Base-by-base conservation (phyloP, 2,888 invertebrate genomes). In the Acrobasis suavella region DNA sequence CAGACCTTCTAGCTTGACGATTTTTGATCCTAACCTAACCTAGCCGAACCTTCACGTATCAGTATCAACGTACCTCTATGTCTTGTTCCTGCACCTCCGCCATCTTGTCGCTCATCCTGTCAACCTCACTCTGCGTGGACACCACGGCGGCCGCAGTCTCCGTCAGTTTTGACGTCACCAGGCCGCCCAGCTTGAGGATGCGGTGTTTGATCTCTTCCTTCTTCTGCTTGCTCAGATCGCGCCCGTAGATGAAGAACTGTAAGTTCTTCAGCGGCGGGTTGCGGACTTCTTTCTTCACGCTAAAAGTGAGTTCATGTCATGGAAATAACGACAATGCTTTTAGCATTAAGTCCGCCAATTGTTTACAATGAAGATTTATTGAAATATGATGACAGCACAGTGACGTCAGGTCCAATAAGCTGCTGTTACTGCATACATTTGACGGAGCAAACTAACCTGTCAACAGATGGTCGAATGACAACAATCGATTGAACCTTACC, bases 151-250 rank as follows among this genome's bases (percentile, higher is more conserved):
- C 95, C 0, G 95, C 85, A 17, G 94, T 93, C 39, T 94, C 92
- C 5, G 94, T 89, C 56, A 97, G 89, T 80, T 95, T 96, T 3
- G 91, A 90, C 0, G 92, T 91, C 0, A 96, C 94, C 67, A 94
- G 94, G 0, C 98, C 98, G 0, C 98, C 98, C 60, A 97, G 82
- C 65, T 94, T 94, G 22, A 93, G 79, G 51, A 99, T 95, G 54
- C 94, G 93, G 50, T 93, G 93, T 71, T 96, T 96, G 0, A 97
- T 70, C 0, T 93, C 93, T 0, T 95, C 94, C 71, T 95, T 95
- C 9, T 91, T 95, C 9, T 91, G 87, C 8, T 83, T 82, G 46
- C 93, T 82, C 42, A 93, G 83, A 62, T 94, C 91, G 0, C 49
- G 58, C 12, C 95, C 95, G 60, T 94, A 87, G 32, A 97, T 80